Base-by-base conservation (phyloP, 1,140 invertebrate genomes). In the Reticulitermes speratus region DNA sequence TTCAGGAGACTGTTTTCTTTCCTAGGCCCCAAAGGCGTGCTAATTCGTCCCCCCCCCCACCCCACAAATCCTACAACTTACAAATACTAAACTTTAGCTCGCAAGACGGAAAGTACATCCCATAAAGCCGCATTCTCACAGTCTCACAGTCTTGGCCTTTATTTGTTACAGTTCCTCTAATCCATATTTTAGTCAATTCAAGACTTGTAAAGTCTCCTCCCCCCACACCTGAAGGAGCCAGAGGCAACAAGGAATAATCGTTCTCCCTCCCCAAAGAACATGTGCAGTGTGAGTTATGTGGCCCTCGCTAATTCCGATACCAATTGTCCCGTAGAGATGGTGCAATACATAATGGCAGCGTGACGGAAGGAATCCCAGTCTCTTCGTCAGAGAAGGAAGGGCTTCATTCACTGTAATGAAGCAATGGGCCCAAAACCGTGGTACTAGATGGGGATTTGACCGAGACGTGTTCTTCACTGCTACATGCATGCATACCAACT, bases 121-220 rank as follows among this genome's bases (percentile, higher is more conserved):
- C 59, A 65, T 65, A 65, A 65, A 14, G 59, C 21, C 59, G 59
- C 21, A 16, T 48, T 48, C 52, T 16, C 52, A 21, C 19, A 55
- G 52, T 48, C 52, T 16, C 52, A 21, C 1, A 55, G 52, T 19
- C 52, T 55, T 21, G 25, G 65, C n/a, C 65, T 75, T 75, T 75
- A 75, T 30, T 75, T 75, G 65, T 25, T 30, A 30, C 65, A n/a
- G 65, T 75, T 75, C 65, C 65, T 30, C 30, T 75, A 75, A 75
- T 75, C 65, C 65, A 75, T 75, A 75, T 75, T 75, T 75, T 75
- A 75, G 65, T 30, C 65, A 75, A 75, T 75, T 75, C 65, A 16
- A 75, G 65, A 75, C 65, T 75, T 30, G 25, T 14, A 75, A 75
- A 75, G 65, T 75, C 65, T 25, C 65, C 6, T 14, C 25, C 65